Evolutionary conservation across 2,113 vertebrate species (phyloP), one percentile per base, ranked within the genome.

Genomic region (Scomber japonicus): DNA sequence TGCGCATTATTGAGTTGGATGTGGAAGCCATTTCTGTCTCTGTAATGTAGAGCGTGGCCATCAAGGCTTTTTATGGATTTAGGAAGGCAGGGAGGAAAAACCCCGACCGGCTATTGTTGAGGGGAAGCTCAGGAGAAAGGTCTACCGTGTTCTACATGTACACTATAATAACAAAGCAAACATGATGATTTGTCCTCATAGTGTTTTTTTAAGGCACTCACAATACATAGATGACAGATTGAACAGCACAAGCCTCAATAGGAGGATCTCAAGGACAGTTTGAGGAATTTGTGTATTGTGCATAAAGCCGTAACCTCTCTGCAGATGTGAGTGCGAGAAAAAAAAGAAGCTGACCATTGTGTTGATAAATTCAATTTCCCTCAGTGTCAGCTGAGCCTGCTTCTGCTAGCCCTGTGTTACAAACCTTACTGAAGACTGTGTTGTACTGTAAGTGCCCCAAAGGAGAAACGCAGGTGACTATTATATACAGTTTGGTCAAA

Each of bases 1-100:
- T 78, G 77, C 82, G 85, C 85, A 87, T 90, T 90, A 92, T 75
- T 82, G 83, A 74, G 85, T 71, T 61, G 72, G 79, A 78, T 80
- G 72, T 88, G 85, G 82, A 87, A 83, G 68, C 67, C 82, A 82
- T 92, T 90, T 85, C 82, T 88, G 83, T 85, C 78, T 74, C 57
- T 75, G 86, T 87, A 82, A 85, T 82, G 75, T 84, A 78, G 76
- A 79, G 70, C 68, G 27, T 65, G 75, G 75, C 82, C 78, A 86
- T 91, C 82, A 83, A 80, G 71, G 66, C 74, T 89, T 62, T 82
- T 88, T 68, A 71, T 85, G 84, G 83, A 69, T 82, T 78, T 84
- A 66, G 72, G 59, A 73, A 86, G 19, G 40, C 50, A 65, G 63
- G 62, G 48, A 77, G 73, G 62, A 60, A 83, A 81, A 82, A 63